Percentiles rank a stretch among this genome's conserved stretches.
phyloP scores from a whole-genome alignment of 2,888 invertebrate genomes.

The Neoascia interrupta region DNA sequence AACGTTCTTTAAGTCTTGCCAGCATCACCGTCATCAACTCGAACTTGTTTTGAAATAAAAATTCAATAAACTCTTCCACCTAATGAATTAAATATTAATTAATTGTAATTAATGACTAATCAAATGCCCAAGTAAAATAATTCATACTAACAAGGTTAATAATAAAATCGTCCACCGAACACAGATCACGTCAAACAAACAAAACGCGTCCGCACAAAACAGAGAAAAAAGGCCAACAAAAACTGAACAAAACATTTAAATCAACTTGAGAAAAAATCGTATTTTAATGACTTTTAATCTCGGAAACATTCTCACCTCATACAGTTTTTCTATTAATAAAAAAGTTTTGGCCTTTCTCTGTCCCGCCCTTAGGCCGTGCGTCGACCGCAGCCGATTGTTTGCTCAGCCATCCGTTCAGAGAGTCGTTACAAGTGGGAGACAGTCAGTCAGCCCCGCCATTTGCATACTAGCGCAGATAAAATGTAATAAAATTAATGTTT shows the following conservation, averaged over 20 bases:
- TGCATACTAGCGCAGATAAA: slow-evolving; percentile 65
- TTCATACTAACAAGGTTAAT: slow-evolving; percentile 33
- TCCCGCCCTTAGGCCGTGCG: neutral
- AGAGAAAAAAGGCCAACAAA: neutral
- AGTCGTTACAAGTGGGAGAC: neutral
- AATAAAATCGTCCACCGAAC: slow-evolving; percentile 26
- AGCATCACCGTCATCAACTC: too few relatives aligned
- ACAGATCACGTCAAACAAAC: slow-evolving; percentile 23
- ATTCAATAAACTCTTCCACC: slow-evolving; percentile 12
- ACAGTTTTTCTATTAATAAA: slow-evolving; percentile 31
- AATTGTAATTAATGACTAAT: slow-evolving; percentile 50
- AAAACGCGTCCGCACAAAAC: neutral
- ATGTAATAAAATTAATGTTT: slow-evolving; percentile 67
- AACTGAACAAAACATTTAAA: slow-evolving; percentile 24
- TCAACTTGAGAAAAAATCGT: slow-evolving; percentile 42
- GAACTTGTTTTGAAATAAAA: neutral
- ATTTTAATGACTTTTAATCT: slow-evolving; percentile 53
- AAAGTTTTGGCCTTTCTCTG: neutral
- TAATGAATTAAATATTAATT: slow-evolving; percentile 23
- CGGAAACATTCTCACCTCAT: slow-evolving; percentile 51
- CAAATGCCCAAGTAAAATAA: slow-evolving; percentile 36
- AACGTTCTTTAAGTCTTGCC: too few relatives aligned
- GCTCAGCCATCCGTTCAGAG: slow-evolving; percentile 32
- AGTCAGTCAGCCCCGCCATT: slow-evolving; percentile 25
- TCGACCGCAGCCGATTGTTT: too few relatives aligned